Conservation (phyloP, 2,113 vertebrate species). For the Stegostoma tigrinum region DNA sequence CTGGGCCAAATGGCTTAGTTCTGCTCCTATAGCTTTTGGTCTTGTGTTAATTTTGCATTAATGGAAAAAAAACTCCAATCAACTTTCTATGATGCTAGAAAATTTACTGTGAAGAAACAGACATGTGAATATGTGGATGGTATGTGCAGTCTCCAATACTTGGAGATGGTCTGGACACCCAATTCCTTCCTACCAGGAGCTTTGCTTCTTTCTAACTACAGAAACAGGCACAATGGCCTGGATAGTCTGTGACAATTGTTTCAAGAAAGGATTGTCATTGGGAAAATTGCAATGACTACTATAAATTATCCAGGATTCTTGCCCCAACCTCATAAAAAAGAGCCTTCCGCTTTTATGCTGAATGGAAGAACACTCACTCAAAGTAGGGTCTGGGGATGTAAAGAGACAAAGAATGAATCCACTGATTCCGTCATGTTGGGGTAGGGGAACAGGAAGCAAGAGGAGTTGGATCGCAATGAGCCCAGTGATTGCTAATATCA, state of each 20-base stretch:
- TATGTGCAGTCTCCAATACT: neutral
- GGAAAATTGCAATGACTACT: neutral
- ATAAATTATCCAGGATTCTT: neutral
- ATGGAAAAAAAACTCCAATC: neutral
- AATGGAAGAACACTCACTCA: neutral
- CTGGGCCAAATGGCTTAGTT: too few relatives aligned
- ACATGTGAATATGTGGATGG: neutral
- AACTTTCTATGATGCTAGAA: neutral
- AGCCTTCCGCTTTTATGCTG: neutral
- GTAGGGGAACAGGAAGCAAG: neutral
- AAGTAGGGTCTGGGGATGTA: neutral
- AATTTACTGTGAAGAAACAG: neutral
- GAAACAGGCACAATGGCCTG: neutral
- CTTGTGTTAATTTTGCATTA: neutral
- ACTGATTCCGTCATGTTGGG: neutral
- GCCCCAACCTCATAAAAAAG: neutral
- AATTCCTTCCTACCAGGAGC: neutral
- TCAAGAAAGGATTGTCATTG: neutral
- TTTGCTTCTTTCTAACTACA: neutral
- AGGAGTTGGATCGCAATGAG: neutral
- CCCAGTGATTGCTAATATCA: neutral
- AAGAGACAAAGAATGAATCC: neutral
- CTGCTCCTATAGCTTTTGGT: too few relatives aligned
- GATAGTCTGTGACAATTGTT: neutral
- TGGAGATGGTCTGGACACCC: too few relatives aligned